These are phyloP conservation scores for Drosophila murphyi DNA, from an alignment of 1,140 invertebrate genomes.

Conservation along the genomic window DNA sequence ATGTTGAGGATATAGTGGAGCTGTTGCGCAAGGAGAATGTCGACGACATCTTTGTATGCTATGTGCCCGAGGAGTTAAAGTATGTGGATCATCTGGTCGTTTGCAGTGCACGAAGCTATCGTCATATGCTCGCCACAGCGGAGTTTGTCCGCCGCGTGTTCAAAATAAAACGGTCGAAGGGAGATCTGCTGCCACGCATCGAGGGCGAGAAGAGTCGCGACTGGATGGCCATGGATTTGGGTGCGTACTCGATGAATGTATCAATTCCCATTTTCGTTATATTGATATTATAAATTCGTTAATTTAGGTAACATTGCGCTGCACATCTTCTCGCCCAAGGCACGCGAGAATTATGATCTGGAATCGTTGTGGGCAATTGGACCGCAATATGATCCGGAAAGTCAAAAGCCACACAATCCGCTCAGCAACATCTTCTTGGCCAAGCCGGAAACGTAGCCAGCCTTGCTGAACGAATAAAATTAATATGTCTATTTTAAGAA, in stretches of 20 bases:
- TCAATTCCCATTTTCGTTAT: background rate
- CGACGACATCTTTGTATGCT: conserved; percentile 92
- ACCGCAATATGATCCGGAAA: conserved; percentile 90
- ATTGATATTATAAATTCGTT: conserved; percentile 5
- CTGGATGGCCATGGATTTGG: conserved; percentile 96
- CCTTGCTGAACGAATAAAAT: background rate
- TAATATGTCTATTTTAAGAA: background rate
- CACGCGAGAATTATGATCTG: conserved; percentile 92
- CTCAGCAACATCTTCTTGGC: conserved; percentile 68
- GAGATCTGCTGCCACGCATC: conserved; percentile 89
- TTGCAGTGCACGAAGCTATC: conserved; percentile 89
- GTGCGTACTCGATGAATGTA: conserved; percentile 84
- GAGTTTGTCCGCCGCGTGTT: conserved; percentile 92
- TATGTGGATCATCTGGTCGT: conserved; percentile 94
- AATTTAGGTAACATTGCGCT: conserved; percentile 93
- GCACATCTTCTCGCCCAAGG: conserved; percentile 92
- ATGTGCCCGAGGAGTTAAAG: conserved; percentile 89
- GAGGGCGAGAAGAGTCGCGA: conserved; percentile 91
- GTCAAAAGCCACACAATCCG: conserved; percentile 86
- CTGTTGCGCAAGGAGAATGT: conserved; percentile 91
- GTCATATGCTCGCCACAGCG: conserved; percentile 91
- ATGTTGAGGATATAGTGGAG: conserved; percentile 93
- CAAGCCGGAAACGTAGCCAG: conserved; percentile 17
- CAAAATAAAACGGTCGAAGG: conserved; percentile 89
- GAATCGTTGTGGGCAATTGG: conserved; percentile 96